Percentiles rank a stretch among this genome's conserved stretches.
These are phyloP conservation scores for Tenebrosternarchus preto DNA, from an alignment of 2,113 vertebrate species.

Conservation along the genomic window DNA sequence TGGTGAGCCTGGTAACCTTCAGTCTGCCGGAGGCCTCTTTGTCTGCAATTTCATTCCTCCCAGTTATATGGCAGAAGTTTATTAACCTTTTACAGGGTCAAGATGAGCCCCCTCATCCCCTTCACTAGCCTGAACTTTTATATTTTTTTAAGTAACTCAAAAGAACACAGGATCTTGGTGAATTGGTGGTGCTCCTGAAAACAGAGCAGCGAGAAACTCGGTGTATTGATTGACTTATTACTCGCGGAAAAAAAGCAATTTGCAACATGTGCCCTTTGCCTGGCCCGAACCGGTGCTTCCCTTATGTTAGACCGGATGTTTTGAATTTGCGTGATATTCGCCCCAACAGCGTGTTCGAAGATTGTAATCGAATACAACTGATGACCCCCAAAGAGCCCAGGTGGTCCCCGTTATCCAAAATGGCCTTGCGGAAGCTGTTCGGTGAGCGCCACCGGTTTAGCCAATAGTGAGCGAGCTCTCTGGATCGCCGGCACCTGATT, in stretches of 20 bases:
- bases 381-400: slow-evolving; percentile 40
- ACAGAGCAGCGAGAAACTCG: slow-evolving; percentile 58
- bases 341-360: slow-evolving; percentile 39
- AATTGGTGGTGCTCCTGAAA: slow-evolving; percentile 61
- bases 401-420: slow-evolving; percentile 27
- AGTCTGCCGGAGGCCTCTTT: slow-evolving; percentile 71
- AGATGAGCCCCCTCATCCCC: slow-evolving; percentile 59
- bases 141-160: slow-evolving; percentile 66
- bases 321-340: slow-evolving; percentile 16
- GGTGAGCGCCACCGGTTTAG: slow-evolving; percentile 38
- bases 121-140: slow-evolving; percentile 70
- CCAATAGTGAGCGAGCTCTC: slow-evolving; percentile 32
- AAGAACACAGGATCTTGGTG: slow-evolving; percentile 52
- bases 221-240: slow-evolving; percentile 77
- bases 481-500: slow-evolving; percentile 6
- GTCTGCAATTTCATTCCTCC: slow-evolving; percentile 68
- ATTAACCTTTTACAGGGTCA: slow-evolving; percentile 76
- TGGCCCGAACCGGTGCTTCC: slow-evolving; percentile 43
- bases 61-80: slow-evolving; percentile 78
- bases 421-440: slow-evolving; percentile 33
- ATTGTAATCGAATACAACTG: slow-evolving; percentile 46
- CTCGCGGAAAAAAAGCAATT: slow-evolving; percentile 66
- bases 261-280: slow-evolving; percentile 59
- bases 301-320: slow-evolving; percentile 48
- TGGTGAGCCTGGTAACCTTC: slow-evolving; percentile 71